A percentile compares a stretch with the other conserved stretches of the same genome.
These are phyloP conservation scores for Takifugu bimaculatus DNA, from an alignment of 2,113 vertebrate species.

Conservation along the genomic window DNA sequence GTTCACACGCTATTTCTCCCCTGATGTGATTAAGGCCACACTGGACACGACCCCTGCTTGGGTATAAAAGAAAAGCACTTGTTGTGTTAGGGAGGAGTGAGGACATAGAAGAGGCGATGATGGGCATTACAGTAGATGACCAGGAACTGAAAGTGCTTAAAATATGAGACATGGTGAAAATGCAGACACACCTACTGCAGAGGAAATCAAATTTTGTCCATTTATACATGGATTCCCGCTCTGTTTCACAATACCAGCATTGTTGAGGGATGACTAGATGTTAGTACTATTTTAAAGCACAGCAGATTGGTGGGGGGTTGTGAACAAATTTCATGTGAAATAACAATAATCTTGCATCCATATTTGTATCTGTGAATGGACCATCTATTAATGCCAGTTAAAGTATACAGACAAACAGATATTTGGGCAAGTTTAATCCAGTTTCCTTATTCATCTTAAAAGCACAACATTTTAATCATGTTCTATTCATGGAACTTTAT, in stretches of 20 bases:
- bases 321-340: too few relatives aligned
- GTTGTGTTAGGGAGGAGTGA: neutral
- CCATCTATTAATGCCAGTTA: too few relatives aligned
- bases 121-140: neutral
- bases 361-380: too few relatives aligned
- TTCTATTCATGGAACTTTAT: too few relatives aligned
- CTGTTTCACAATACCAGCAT: neutral
- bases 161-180: constrained; percentile 14
- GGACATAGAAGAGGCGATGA: neutral
- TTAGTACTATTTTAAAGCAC: too few relatives aligned
- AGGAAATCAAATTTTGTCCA: constrained; percentile 13
- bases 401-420: too few relatives aligned
- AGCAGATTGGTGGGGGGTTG: too few relatives aligned
- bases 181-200: neutral
- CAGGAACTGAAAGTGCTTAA: constrained; percentile 4
- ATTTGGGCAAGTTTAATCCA: too few relatives aligned
- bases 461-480: too few relatives aligned
- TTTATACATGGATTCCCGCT: neutral
- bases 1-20: constrained; percentile 51
- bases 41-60: constrained; percentile 24
- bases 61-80: too few relatives aligned
- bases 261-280: neutral
- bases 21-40: constrained; percentile 47
- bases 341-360: too few relatives aligned
- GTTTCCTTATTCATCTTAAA: too few relatives aligned